Base-by-base conservation (phyloP, 2,888 invertebrate species). In the Lycia hirtaria region DNA sequence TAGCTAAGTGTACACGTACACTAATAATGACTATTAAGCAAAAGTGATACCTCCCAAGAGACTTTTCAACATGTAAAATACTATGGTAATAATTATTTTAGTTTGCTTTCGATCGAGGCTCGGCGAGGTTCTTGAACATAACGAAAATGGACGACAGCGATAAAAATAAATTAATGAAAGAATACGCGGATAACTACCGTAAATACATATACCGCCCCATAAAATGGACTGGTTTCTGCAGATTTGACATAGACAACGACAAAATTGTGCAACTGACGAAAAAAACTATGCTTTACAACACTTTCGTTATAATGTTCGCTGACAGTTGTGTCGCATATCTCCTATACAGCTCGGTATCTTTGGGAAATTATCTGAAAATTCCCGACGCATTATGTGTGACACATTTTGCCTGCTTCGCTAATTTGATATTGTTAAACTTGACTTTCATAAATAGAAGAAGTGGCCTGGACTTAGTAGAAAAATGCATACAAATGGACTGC, bases 401-500 rank as follows among this genome's bases (percentile, higher is more conserved):
- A 0, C 59, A 80, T 59, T 76, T 82, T 20, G 65, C 68, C 3
- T 19, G 74, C n/a, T 67, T 75, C 22, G 65, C 74, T 4, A 81
- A 76, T 30, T 50, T 69, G 19, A 64, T 80, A 4, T 30, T 83
- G 0, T 17, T 74, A 15, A 78, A 84, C 41, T 68, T 81, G 3
- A 73, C 75, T 0, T 75, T 84, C 40, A 45, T 66, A 0, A 81
- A 83, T 32, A 71, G 72, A 47, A 56, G 62, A 12, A 66, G 68
- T 9, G 81, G 77, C 5, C 48, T 73, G 0, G 62, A 71, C 0
- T 50, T 87, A 0, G 60, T 87, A 1, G 63, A 73, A 6, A 64
- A 67, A 22, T 71, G 67, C 41, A 76, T 86, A 5, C 73, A 85
- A 32, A 76, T 87, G 0, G 89, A 89, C 57, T 35, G 60, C 5